Percentiles rank a stretch among this genome's conserved stretches.
Evolutionary conservation across 2,797 vertebrate species (phyloP).

Genomic region (Phrynocephalus guinanensis): DNA sequence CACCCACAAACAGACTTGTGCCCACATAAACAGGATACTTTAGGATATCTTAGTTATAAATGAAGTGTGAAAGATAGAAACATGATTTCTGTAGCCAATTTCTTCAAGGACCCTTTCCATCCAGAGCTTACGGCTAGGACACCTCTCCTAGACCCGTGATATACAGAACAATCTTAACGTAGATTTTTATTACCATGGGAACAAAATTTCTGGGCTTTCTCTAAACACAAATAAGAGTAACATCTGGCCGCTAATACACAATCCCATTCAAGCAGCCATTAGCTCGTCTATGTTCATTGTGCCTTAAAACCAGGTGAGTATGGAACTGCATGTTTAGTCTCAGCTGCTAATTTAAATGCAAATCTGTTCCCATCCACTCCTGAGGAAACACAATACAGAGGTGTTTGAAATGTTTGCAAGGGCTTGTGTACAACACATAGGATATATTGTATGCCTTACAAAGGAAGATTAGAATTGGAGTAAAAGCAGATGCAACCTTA

Average conservation of each 20-base stretch:
- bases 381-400: slow-evolving; percentile 26
- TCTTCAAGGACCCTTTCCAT: background rate
- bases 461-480: slow-evolving; percentile 4
- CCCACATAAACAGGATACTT: slow-evolving; percentile 39
- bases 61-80: background rate
- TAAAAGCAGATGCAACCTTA: background rate
- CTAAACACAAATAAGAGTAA: slow-evolving; percentile 28
- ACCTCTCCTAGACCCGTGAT: background rate
- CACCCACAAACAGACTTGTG: background rate
- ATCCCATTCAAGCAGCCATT: background rate
- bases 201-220: accelerated
- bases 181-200: background rate
- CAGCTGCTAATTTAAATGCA: background rate
- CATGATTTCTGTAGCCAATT: slow-evolving; percentile 3
- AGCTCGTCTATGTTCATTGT: background rate
- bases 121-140: background rate
- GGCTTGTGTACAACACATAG: slow-evolving; percentile 10
- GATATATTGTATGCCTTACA: slow-evolving; percentile 25
- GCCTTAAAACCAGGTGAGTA: background rate
- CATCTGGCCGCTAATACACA: slow-evolving; percentile 8
- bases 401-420: slow-evolving; percentile 8
- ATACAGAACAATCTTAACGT: background rate
- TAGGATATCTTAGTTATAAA: slow-evolving; percentile 20
- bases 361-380: slow-evolving; percentile 21
- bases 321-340: too few species aligned